Evolutionary conservation across 2,113 vertebrate genomes (phyloP).

Genomic region (Mugil cephalus): DNA sequence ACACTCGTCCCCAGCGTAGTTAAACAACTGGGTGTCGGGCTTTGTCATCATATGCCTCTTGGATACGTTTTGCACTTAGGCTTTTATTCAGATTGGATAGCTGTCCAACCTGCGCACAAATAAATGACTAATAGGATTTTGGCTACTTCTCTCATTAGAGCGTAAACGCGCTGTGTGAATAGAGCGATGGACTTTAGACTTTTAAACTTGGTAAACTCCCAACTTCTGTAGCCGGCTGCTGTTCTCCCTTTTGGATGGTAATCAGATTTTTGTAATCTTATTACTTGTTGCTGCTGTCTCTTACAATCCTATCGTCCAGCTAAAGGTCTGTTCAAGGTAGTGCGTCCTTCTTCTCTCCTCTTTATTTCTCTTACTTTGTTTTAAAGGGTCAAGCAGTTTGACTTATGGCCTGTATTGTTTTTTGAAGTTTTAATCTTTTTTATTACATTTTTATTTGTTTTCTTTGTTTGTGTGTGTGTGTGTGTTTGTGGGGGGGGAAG

Average conservation of each 20-base stretch:
- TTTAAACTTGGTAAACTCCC: not conserved
- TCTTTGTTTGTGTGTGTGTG: no score
- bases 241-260: not conserved
- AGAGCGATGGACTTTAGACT: not conserved
- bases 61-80: no score
- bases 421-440: not conserved
- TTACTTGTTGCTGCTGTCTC: not conserved
- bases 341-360: not conserved
- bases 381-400: not conserved
- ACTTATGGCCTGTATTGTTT: not conserved
- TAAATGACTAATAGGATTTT: not conserved
- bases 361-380: not conserved
- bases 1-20: no score
- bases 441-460: no score
- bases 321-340: not conserved
- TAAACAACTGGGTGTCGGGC: no score
- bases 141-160: not conserved
- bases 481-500: not conserved
- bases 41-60: no score
- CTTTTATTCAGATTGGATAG: not conserved
- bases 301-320: not conserved
- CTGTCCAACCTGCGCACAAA: not conserved
- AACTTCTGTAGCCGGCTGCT: not conserved
- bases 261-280: constrained; percentile 1
- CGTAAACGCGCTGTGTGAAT: not conserved